Base-by-base conservation (phyloP, 2,888 invertebrate species). In the Brachynemurus nebulosus region DNA sequence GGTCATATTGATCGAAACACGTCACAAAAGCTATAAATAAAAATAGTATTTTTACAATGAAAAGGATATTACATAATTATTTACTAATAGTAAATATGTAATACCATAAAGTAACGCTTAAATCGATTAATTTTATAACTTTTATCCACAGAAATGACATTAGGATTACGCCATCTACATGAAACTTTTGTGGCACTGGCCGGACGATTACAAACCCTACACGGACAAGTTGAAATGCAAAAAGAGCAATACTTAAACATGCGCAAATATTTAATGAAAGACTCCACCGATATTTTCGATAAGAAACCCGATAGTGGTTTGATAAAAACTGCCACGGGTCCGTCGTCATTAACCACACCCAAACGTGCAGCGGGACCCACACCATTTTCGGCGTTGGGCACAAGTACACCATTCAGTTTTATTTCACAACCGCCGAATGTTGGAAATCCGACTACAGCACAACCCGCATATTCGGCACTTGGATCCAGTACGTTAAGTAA, bases 171-270 rank as follows among this genome's bases (percentile, higher is more conserved):
- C 23, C 78, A 86, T 56, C 75, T 91, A 54, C 86, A 91, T 60
- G 88, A 88, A 59, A 84, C 86, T 2, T 77, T 91, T 54, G 80
- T 92, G 23, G 85, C 86, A 0, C 64, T 92, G 45, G 91, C 91
- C n/a, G 90, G 88, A 0, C 78, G 86, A 30, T 64, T 91, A 27
- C 88, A 91, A 56, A 78, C 81, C 4, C 77, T 86, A 1, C 90
- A 92, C 57, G 71, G 69, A 44, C 74, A 74, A 54, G 83, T 91
- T 0, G 83, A 88, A 57, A 72, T 74, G 1, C 86, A 86, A 57
- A 90, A 89, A 62, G 86, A 88, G 46, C 82, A 84, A 51, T 90
- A 84, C 59, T 64, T 88, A n/a, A 84, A 82, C 59, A 71, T 88
- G 37, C 65, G 89, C 27, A 83, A 81, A 58, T 80, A 84, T 53